These are phyloP conservation scores for Agonopterix arenella DNA, from an alignment of 2,888 invertebrate species.

Conservation along the genomic window DNA sequence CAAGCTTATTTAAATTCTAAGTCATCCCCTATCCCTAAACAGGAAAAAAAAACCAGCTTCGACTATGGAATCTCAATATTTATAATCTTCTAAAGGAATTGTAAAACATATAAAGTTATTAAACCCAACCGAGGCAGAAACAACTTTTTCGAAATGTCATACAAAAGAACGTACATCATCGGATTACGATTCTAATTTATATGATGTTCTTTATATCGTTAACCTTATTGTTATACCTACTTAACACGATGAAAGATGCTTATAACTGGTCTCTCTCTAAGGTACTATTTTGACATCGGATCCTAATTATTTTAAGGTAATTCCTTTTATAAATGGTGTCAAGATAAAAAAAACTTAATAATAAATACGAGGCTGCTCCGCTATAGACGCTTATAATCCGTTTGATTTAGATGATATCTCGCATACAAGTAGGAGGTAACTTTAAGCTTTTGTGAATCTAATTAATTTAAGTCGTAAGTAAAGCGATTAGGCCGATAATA, in stretches of 20 bases:
- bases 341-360: slow-evolving; percentile 33
- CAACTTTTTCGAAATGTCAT: slow-evolving; percentile 41
- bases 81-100: slow-evolving; percentile 45
- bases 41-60: too few species aligned
- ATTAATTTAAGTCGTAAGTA: slow-evolving; percentile 28
- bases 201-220: slow-evolving; percentile 49
- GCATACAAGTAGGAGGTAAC: slow-evolving; percentile 15
- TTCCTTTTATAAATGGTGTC: slow-evolving; percentile 46
- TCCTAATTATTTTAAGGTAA: slow-evolving; percentile 67
- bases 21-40: too few species aligned
- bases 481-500: slow-evolving; percentile 21
- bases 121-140: slow-evolving; percentile 40
- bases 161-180: slow-evolving; percentile 61
- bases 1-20: too few species aligned
- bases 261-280: slow-evolving; percentile 34
- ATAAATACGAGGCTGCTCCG: slow-evolving; percentile 30
- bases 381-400: slow-evolving; percentile 39
- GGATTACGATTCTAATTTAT: slow-evolving; percentile 68
- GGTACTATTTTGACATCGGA: slow-evolving; percentile 66
- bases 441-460: slow-evolving; percentile 28
- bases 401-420: slow-evolving; percentile 36
- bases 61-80: slow-evolving; percentile 18
- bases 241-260: slow-evolving; percentile 50
- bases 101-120: slow-evolving; percentile 63
- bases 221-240: slow-evolving; percentile 52